Base-by-base conservation (phyloP, 2,888 invertebrate genomes). In the Parnassius orleans region DNA sequence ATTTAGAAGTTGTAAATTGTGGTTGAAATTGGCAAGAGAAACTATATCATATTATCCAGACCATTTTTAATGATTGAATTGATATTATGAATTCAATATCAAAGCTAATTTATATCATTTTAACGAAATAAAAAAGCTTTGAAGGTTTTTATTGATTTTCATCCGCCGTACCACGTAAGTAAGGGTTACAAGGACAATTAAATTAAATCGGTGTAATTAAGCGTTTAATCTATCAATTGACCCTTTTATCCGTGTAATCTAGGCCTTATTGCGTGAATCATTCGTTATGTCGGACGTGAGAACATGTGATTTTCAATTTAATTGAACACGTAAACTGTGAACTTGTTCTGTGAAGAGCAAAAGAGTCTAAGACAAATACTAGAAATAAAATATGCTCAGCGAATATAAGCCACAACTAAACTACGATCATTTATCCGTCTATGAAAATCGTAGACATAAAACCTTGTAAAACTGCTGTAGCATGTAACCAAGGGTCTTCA, bases 181-280 rank as follows among this genome's bases (percentile, higher is more conserved):
- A 51, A 50, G 55, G 61, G 56, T 61, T 51, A 56, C 56, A 51
- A 46, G 56, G 11, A 56, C 52, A 10, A 56, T 61, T 61, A 55
- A 51, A 61, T 56, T 46, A 46, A 33, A 56, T 19, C 46, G 55
- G 43, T 42, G 42, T 24, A 62, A 62, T 62, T 62, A 62, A 53
- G 46, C 53, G 42, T 47, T 57, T 33, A 57, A 62, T 61, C 51
- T 43, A 41, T 57, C 57, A 57, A 62, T 62, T 62, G 47, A 62
- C 61, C 61, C 53, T 48, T 43, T 62, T 57, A 53, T 62, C 48
- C 57, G 2, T 42, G 57, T 47, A n/a, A 57, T 3, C 2, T 15
- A 11, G 41, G 51, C 3, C 10, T 15, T 5, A 5, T 5, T 53
- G 46, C 19, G 43, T 61, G 61, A 62, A 48, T 57, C 57, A 62